These are phyloP conservation scores for Phaenicophaeus curvirostris DNA, from an alignment of 2,797 vertebrate species.

Conservation along the genomic window DNA sequence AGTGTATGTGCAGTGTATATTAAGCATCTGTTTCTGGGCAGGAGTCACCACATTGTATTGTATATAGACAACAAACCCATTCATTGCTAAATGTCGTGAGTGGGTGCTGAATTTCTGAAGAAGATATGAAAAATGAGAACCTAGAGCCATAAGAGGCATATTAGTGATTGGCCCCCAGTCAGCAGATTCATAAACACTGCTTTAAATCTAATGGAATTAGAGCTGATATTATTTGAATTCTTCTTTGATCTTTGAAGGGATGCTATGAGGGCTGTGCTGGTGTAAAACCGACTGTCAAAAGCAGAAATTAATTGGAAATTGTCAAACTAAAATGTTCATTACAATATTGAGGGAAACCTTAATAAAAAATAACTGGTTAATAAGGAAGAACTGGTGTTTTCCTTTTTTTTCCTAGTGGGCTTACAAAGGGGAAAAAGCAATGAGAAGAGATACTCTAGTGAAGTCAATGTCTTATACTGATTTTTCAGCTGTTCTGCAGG, in stretches of 20 bases:
- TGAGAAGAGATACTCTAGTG: not conserved
- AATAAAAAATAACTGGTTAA: not conserved
- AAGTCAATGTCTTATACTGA: fast-evolving
- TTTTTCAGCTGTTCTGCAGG: not conserved
- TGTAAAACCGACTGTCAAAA: not conserved
- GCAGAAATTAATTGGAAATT: not conserved
- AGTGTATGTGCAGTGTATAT: not conserved
- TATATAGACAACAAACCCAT: not conserved
- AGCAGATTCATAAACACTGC: not conserved
- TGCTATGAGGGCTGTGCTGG: not conserved
- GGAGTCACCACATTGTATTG: not conserved
- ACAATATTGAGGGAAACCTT: not conserved
- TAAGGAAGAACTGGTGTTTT: not conserved
- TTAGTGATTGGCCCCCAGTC: not conserved
- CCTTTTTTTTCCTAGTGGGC: not conserved
- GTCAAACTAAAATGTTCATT: not conserved
- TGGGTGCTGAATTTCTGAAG: not conserved
- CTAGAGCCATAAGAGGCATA: not conserved
- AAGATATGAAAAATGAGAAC: not conserved
- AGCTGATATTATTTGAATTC: constrained; percentile 4
- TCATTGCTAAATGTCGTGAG: not conserved
- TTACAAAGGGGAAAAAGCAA: not conserved
- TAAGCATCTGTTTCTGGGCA: not conserved
- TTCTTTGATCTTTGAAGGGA: constrained; percentile 5
- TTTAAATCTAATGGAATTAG: constrained; percentile 34